Percentiles rank a stretch among this genome's conserved stretches.
Conservation (phyloP, 1,140 invertebrate species). For the Helicorthomorpha holstii region DNA sequence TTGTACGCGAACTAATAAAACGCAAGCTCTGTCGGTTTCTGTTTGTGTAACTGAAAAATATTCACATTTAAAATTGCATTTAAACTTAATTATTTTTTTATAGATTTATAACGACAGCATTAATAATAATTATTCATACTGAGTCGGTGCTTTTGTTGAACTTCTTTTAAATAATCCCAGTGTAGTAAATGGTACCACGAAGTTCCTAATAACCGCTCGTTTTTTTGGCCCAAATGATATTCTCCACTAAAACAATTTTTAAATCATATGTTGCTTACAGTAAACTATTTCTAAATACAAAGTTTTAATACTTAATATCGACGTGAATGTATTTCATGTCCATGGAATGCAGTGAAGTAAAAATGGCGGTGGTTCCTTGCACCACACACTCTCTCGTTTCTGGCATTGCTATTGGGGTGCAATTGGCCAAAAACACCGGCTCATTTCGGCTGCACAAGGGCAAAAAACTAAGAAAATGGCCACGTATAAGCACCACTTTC, state of each 20-base stretch:
- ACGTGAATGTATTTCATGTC: constrained; percentile 96
- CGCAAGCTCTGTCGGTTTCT: constrained; percentile 89
- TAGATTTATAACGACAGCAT: too few species aligned
- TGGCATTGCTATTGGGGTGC: constrained; percentile 96
- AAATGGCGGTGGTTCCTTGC: constrained; percentile 91
- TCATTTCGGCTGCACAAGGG: constrained; percentile 83
- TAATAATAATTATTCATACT: too few species aligned
- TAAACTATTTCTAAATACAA: neutral
- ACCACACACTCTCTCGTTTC: constrained; percentile 59
- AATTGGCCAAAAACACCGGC: constrained; percentile 89
- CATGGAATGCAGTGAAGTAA: constrained; percentile 90
- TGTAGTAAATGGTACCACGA: constrained; percentile 91
- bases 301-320: constrained; percentile 59
- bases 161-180: constrained; percentile 77
- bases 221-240: constrained; percentile 77
- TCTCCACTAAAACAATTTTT: constrained; percentile 73
- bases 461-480: constrained; percentile 85
- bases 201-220: constrained; percentile 59
- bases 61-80: neutral
- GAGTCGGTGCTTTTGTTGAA: constrained; percentile 82
- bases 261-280: too few species aligned
- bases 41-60: constrained; percentile 64
- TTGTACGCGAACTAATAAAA: constrained; percentile 75
- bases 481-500: constrained; percentile 92
- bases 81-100: too few species aligned